phyloP scores from a whole-genome alignment of 2,113 vertebrate genomes.

The Tachuris rubrigastra region DNA sequence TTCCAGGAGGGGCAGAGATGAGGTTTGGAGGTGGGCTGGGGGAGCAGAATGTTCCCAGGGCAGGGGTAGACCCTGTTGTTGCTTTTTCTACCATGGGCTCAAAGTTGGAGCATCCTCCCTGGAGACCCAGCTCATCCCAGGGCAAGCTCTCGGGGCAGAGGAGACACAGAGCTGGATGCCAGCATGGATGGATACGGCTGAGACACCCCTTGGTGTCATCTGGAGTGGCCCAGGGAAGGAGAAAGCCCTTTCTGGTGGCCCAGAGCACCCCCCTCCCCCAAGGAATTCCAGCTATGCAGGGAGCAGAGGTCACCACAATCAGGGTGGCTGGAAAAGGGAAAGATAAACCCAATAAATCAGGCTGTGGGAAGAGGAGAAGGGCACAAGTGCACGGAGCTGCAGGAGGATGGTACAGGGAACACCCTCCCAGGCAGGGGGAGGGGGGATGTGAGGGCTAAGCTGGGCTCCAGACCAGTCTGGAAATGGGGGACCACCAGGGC shows the following conservation, averaged over 20 bases:
- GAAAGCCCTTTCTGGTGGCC: not conserved
- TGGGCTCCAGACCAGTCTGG: not conserved
- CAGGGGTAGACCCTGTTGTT: rapidly evolving
- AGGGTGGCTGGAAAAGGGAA: not conserved
- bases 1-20: not conserved
- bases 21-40: not conserved
- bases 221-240: not conserved
- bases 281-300: slow-evolving; percentile 56
- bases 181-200: rapidly evolving
- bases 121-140: not conserved
- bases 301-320: slow-evolving; percentile 25
- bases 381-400: not conserved
- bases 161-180: not conserved
- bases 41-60: not conserved
- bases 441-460: not conserved
- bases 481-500: not conserved
- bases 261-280: too few species aligned
- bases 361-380: not conserved
- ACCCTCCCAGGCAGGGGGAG: not conserved
- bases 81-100: not conserved
- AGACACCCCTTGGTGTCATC: not conserved
- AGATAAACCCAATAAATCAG: slow-evolving; percentile 48
- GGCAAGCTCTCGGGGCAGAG: not conserved
- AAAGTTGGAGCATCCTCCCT: not conserved
- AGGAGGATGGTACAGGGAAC: not conserved